Percentiles rank a stretch among this genome's conserved stretches.
Conservation (phyloP, 2,888 invertebrate species). For the Timandra comae region DNA sequence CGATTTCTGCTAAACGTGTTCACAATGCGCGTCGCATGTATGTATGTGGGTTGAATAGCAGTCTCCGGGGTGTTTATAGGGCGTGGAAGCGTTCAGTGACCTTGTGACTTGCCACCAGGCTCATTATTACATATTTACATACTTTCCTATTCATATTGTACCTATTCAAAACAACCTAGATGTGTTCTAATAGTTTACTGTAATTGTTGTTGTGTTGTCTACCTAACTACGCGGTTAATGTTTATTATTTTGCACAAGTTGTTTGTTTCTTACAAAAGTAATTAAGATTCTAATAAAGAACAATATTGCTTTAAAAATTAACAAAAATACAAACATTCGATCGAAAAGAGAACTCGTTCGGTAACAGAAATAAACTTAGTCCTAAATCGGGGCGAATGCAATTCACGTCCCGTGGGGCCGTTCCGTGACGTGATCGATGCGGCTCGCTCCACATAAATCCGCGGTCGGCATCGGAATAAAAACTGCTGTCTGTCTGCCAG, state of each 20-base stretch:
- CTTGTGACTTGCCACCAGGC: constrained; percentile 29
- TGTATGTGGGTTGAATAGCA: constrained; percentile 19
- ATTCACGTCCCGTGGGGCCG: constrained; percentile 26
- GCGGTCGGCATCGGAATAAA: constrained; percentile 29
- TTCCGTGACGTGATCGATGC: constrained; percentile 39
- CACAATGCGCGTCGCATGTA: constrained; percentile 19
- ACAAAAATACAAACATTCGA: too few species aligned
- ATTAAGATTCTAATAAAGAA: too few species aligned
- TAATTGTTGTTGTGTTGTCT: too few species aligned
- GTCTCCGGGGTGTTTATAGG: constrained; percentile 32
- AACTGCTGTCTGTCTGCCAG: constrained; percentile 32
- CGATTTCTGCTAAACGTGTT: constrained; percentile 32
- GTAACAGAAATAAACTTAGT: constrained; percentile 13
- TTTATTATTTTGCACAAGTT: too few species aligned
- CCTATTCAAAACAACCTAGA: too few species aligned
- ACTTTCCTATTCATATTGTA: too few species aligned
- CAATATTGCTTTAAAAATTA: too few species aligned
- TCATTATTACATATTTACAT: too few species aligned
- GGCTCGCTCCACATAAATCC: constrained; percentile 31
- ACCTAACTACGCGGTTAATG: too few species aligned
- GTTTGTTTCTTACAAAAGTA: too few species aligned
- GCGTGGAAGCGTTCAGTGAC: constrained; percentile 40
- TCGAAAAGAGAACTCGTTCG: too few species aligned
- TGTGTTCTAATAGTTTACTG: too few species aligned
- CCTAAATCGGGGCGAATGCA: constrained; percentile 26